Base-by-base conservation (phyloP, 2,113 vertebrate species). In the Isichthys henryi region DNA sequence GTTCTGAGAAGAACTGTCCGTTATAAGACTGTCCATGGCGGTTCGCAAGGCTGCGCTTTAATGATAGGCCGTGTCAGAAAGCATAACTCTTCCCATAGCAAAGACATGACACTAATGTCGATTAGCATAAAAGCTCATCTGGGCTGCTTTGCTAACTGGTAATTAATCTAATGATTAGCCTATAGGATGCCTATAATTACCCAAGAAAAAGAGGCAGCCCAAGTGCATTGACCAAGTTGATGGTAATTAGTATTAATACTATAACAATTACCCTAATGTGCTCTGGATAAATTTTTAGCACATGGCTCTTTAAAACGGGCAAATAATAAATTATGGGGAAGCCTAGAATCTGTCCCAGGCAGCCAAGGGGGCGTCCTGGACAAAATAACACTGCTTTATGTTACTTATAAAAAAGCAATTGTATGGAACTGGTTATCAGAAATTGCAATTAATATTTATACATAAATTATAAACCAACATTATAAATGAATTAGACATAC, bases 151-250 rank as follows among this genome's bases (percentile, higher is more conserved):
- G 31, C 31, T 80, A 80, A 80, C 74, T 80, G 74, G 74, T 19
- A 80, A 80, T 80, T 80, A 80, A 80, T 80, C 74, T 80, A 80
- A 80, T 80, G 74, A 80, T 80, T 43, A 80, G 74, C 74, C 74
- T 80, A 43, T 43, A 80, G 31, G 31, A 80, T 80, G 74, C 74
- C 31, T 80, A 39, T 80, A 80, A 80, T 80, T 80, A 43, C 35
- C 19, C 15, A 19, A 39, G 74, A 80, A 77, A 39, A 80, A 80
- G 35, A 80, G 13, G 35, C 74, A 80, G 74, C 74, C 74, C 74
- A 80, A 43, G 35, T 80, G 74, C 35, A 80, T 80, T 80, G 74
- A 35, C 74, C 74, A 80, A 39, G 74, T 80, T 80, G 74, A 80
- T 80, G 74, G 35, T 80, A 80, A 80, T 80, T 80, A 80, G 74